These are phyloP conservation scores for Nomada ferruginata DNA, from an alignment of 2,888 invertebrate genomes.

Conservation along the genomic window DNA sequence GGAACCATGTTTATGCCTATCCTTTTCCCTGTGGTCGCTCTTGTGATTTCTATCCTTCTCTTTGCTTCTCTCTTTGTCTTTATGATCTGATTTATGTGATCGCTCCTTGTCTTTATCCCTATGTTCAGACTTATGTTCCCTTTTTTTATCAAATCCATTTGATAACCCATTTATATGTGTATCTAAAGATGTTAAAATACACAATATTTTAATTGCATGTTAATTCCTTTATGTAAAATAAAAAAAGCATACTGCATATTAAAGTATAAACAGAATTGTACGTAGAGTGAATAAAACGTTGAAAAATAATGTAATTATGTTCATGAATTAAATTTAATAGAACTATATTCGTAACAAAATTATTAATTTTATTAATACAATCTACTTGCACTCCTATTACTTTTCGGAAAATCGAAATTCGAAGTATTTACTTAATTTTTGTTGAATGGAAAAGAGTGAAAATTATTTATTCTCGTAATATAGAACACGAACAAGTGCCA, in stretches of 20 bases:
- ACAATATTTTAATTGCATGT: not conserved
- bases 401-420: not conserved
- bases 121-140: slow-evolving; percentile 86
- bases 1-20: slow-evolving; percentile 80
- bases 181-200: slow-evolving; percentile 71
- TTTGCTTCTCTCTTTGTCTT: slow-evolving; percentile 85
- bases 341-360: slow-evolving; percentile 1
- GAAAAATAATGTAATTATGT: not conserved
- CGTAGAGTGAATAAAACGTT: not conserved
- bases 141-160: slow-evolving; percentile 89
- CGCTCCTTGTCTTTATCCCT: slow-evolving; percentile 85
- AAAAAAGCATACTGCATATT: not conserved
- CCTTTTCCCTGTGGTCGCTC: slow-evolving; percentile 87
- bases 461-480: not conserved
- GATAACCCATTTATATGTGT: slow-evolving; percentile 91
- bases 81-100: slow-evolving; percentile 83
- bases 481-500: slow-evolving; percentile 27
- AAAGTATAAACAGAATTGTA: not conserved
- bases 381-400: not conserved
- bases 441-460: not conserved
- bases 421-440: not conserved
- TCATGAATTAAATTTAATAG: not conserved
- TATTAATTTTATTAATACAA: slow-evolving; percentile 8
- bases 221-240: not conserved
- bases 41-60: slow-evolving; percentile 86